Evolutionary conservation across 2,797 vertebrate genomes (phyloP).

Genomic region (Aplochiton taeniatus): DNA sequence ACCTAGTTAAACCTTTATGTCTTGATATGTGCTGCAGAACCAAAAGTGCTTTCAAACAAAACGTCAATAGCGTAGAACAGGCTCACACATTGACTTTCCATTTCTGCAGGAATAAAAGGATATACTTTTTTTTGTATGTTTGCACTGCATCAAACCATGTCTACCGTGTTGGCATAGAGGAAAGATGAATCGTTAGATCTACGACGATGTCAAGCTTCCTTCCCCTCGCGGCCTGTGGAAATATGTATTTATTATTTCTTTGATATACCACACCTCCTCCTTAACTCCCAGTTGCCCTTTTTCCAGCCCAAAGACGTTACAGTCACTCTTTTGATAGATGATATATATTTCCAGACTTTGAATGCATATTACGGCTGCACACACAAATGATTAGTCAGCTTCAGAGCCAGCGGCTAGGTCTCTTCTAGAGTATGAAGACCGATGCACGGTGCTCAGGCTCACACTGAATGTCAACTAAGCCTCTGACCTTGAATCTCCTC

Average conservation of each 20-base stretch:
- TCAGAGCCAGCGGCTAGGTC: conserved; percentile 50
- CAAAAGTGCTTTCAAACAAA: too few species aligned
- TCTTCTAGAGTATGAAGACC: conserved; percentile 23
- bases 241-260: conserved; percentile 44
- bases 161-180: conserved; percentile 53
- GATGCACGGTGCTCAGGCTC: conserved; percentile 15
- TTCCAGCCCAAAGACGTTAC: conserved; percentile 66
- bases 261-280: conserved; percentile 68
- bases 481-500: conserved; percentile 55
- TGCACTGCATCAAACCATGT: conserved; percentile 62
- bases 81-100: too few species aligned
- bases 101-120: too few species aligned
- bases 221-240: conserved; percentile 57
- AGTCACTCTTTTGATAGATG: conserved; percentile 67
- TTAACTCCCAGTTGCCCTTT: conserved; percentile 60
- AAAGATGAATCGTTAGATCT: conserved; percentile 66
- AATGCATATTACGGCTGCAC: conserved; percentile 66
- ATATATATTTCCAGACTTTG: conserved; percentile 69
- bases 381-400: conserved; percentile 73
- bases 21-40: too few species aligned
- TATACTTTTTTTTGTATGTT: background rate
- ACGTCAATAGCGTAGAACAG: too few species aligned
- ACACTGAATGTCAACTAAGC: conserved; percentile 49
- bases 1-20: too few species aligned
- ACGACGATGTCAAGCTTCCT: conserved; percentile 34